Conservation (phyloP, 1,140 invertebrate species). For the Planococcus citri region DNA sequence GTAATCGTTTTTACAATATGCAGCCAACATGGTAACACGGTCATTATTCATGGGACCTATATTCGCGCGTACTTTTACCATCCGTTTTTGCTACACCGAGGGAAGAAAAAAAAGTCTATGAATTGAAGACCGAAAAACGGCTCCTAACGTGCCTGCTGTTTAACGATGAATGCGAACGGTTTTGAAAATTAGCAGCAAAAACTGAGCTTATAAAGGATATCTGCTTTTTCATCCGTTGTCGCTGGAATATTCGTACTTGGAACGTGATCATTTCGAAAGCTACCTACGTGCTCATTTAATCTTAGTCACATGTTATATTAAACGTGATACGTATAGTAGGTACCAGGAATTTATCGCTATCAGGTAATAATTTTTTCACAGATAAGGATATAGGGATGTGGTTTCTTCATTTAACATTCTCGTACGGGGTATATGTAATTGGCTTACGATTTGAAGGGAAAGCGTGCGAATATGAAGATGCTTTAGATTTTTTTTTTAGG, state of each 20-base stretch:
- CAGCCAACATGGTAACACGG: background rate
- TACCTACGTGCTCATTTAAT: background rate
- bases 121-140: slow-evolving; percentile 1
- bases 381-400: too few relatives aligned
- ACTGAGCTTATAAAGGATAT: background rate
- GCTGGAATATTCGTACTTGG: background rate
- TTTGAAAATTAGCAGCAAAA: background rate
- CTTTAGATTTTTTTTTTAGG: too few relatives aligned
- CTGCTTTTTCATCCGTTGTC: background rate
- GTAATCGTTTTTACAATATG: slow-evolving; percentile 7
- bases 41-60: background rate
- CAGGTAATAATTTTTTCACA: too few relatives aligned
- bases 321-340: too few relatives aligned
- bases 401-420: too few relatives aligned
- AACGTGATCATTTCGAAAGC: background rate
- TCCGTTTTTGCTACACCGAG: background rate
- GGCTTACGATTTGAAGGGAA: too few relatives aligned
- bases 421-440: too few relatives aligned
- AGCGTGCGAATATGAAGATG: too few relatives aligned
- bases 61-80: background rate
- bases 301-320: background rate
- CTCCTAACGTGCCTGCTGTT: background rate
- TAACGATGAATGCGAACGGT: background rate
- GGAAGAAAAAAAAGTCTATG: background rate
- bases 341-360: too few relatives aligned